Base-by-base conservation (phyloP, 2,797 vertebrate species). In the Lithobates pipiens region DNA sequence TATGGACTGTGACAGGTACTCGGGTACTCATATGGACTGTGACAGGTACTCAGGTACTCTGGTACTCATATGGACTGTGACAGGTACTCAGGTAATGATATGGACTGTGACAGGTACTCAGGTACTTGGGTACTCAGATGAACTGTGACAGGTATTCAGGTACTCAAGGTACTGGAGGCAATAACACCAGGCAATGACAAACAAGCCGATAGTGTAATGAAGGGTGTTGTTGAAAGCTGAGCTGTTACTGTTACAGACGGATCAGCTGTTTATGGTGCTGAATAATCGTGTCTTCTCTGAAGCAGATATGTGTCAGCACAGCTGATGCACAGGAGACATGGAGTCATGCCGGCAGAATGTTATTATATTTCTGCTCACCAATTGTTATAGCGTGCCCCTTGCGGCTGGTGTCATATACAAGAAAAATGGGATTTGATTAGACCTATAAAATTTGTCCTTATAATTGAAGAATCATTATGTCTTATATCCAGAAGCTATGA, bases 251-350 rank as follows among this genome's bases (percentile, higher is more conserved):
- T 67, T 85, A 63, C 70, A 42, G 44, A 68, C 50, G 69, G 83
- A 85, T 85, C 70, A 44, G 76, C 69, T 85, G 68, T 75, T 85
- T 85, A 79, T 74, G 76, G n/a, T 74, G 57, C 67, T 85, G 83
- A 85, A 75, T 80, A 80, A 80, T 85, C 42, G 23, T 39, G 36
- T 25, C 76, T 39, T 61, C 74, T 71, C 67, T 21, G 29, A 29
- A 34, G 54, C 76, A 73, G 68, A 78, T 34, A 32, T 44, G 75
- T 77, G 75, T 61, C 50, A 84, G 32, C 21, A 5, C 1, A 27
- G 69, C 23, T 25, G 69, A 61, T 5, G 27, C 44, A 25, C 34
- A 61, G 65, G 50, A 34, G 50, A 77, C 25, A 44, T 23, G 0
- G 39, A 25, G 25, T 65, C 71, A 39, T 73, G 70, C 70, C 1